phyloP scores from a whole-genome alignment of 2,797 vertebrate species.

The Melanotaenia nigrans region DNA sequence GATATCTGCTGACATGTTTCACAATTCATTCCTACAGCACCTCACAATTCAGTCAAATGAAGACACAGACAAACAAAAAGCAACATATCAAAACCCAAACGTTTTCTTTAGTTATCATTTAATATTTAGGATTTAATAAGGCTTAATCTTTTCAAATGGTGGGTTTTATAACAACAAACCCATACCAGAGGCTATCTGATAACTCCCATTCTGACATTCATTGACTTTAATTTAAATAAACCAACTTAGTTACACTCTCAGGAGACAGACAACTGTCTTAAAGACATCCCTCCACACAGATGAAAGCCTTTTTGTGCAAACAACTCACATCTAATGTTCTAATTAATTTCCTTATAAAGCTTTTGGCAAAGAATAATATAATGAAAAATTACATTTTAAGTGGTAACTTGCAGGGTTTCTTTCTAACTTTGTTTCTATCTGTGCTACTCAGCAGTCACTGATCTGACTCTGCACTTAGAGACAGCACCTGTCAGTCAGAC shows the following conservation, averaged over 20 bases:
- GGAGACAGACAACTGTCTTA: slow-evolving; percentile 22
- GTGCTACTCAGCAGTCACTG: background rate
- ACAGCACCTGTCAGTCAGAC: slow-evolving; percentile 43
- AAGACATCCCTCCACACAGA: slow-evolving; percentile 7
- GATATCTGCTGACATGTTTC: background rate
- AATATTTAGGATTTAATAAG: slow-evolving; percentile 31
- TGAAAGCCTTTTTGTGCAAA: slow-evolving; percentile 25
- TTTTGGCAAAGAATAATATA: slow-evolving; percentile 3
- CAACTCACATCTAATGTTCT: slow-evolving; percentile 19
- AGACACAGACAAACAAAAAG: slow-evolving; percentile 1
- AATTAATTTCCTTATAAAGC: slow-evolving; percentile 26
- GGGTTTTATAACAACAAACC: slow-evolving; percentile 25
- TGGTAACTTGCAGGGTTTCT: background rate
- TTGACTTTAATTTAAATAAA: slow-evolving; percentile 45
- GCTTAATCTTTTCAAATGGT: slow-evolving; percentile 15
- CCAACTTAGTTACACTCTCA: slow-evolving; percentile 13
- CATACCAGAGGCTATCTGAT: slow-evolving; percentile 35
- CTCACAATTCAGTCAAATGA: background rate
- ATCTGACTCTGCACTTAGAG: slow-evolving; percentile 6
- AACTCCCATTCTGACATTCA: slow-evolving; percentile 13
- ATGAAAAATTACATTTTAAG: slow-evolving; percentile 14
- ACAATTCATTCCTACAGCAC: slow-evolving; percentile 13
- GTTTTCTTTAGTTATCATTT: slow-evolving; percentile 18
- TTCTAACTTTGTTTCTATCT: background rate
- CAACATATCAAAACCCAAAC: slow-evolving; percentile 29